These are phyloP conservation scores for Dipus sagitta DNA, from an alignment of 2,797 vertebrate species.

Conservation along the genomic window DNA sequence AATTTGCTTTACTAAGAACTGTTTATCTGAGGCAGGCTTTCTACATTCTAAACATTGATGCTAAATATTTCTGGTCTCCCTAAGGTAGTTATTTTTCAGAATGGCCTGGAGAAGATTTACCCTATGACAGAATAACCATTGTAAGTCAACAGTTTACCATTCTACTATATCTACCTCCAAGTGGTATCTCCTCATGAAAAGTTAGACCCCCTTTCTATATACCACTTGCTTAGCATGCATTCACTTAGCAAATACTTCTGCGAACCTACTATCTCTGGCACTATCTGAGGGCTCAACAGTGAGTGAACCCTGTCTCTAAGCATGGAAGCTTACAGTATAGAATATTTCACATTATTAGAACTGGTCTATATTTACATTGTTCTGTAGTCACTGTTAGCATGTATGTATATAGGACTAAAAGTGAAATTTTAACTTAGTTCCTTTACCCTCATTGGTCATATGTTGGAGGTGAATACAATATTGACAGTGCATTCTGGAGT, in stretches of 20 bases:
- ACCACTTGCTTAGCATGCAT: not conserved
- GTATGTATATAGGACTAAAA: not conserved
- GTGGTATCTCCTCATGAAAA: not conserved
- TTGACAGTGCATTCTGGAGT: not conserved
- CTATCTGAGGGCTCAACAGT: not conserved
- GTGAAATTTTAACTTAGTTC: not conserved
- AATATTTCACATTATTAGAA: not conserved
- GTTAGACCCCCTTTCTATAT: not conserved
- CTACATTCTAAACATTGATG: not conserved
- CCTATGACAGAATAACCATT: not conserved
- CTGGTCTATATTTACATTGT: not conserved
- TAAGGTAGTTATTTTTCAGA: slow-evolving; percentile 26
- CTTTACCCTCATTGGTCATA: not conserved
- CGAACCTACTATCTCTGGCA: not conserved
- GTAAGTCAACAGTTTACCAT: not conserved
- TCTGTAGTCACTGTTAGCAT: not conserved
- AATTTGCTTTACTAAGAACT: slow-evolving; percentile 18
- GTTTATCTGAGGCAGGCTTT: not conserved
- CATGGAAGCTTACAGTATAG: not conserved
- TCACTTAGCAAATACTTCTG: not conserved
- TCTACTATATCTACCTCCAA: not conserved
- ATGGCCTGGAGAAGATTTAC: not conserved
- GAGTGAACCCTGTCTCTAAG: not conserved
- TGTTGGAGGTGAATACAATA: not conserved
- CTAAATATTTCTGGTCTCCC: not conserved